A percentile compares a stretch with the other conserved stretches of the same genome.
These are phyloP conservation scores for Philaethria dido DNA, from an alignment of 2,888 invertebrate species.

Conservation along the genomic window DNA sequence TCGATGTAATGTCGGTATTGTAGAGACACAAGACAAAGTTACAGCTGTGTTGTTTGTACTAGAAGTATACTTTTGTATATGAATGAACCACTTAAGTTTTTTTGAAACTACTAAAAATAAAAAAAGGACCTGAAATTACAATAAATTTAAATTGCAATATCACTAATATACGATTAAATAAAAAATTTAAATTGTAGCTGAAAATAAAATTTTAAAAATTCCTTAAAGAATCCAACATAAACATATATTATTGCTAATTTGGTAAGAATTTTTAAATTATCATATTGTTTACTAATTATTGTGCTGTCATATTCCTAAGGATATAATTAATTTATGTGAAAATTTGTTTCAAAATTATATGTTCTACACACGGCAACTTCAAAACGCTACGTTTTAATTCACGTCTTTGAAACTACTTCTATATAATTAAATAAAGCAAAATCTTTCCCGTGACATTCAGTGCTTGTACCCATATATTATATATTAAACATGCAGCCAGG, in stretches of 20 bases:
- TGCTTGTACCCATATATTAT: background rate
- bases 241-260: background rate
- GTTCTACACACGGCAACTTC: background rate
- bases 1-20: conserved; percentile 18
- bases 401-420: background rate
- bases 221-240: background rate
- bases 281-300: background rate
- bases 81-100: background rate
- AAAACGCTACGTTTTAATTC: background rate
- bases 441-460: background rate
- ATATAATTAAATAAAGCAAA: conserved; percentile 12
- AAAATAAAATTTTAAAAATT: background rate
- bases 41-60: background rate
- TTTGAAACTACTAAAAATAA: too few relatives aligned
- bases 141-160: too few relatives aligned
- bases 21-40: background rate
- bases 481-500: background rate
- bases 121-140: too few relatives aligned
- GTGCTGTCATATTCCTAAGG: background rate
- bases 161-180: background rate
- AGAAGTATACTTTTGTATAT: background rate
- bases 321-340: conserved; percentile 8
- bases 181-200: too few relatives aligned
- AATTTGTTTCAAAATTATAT: background rate
- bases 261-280: background rate